Evolutionary conservation across 2,113 vertebrate genomes (phyloP).

Genomic region (Tricholaema leucomelas): DNA sequence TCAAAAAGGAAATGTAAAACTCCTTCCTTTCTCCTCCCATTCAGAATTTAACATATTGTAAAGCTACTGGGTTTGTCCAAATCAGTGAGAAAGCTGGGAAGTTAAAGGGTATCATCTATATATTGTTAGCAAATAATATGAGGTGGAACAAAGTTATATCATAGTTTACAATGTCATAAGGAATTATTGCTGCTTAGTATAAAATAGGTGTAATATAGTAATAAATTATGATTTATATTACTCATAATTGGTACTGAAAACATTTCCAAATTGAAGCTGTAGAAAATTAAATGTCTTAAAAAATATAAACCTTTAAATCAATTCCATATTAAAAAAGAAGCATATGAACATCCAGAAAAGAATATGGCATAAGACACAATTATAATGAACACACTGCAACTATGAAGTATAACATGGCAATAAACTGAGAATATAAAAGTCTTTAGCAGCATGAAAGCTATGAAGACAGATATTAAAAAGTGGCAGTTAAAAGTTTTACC

Average conservation of each 20-base stretch:
- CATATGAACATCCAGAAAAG: neutral
- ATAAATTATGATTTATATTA: neutral
- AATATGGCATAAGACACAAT: neutral
- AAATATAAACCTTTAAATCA: constrained; percentile 14
- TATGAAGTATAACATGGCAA: constrained; percentile 13
- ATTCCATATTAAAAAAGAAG: neutral
- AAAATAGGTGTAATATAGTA: neutral
- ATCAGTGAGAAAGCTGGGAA: neutral
- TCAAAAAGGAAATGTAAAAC: neutral
- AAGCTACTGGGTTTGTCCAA: neutral
- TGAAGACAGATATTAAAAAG: constrained; percentile 22
- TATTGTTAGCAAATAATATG: neutral
- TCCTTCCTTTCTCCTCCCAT: neutral
- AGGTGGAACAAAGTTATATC: neutral
- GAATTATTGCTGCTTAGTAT: neutral
- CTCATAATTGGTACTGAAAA: constrained; percentile 10
- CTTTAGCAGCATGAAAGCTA: constrained; percentile 9
- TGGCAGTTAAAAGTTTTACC: constrained; percentile 15
- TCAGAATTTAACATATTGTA: neutral
- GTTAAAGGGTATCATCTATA: neutral
- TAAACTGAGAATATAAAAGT: neutral
- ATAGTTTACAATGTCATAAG: neutral
- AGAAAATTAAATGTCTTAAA: constrained; percentile 13
- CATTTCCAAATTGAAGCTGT: neutral
- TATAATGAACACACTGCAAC: constrained; percentile 10